These are phyloP conservation scores for Brachionus koreanus DNA, from an alignment of 1,140 invertebrate species.

Conservation along the genomic window DNA sequence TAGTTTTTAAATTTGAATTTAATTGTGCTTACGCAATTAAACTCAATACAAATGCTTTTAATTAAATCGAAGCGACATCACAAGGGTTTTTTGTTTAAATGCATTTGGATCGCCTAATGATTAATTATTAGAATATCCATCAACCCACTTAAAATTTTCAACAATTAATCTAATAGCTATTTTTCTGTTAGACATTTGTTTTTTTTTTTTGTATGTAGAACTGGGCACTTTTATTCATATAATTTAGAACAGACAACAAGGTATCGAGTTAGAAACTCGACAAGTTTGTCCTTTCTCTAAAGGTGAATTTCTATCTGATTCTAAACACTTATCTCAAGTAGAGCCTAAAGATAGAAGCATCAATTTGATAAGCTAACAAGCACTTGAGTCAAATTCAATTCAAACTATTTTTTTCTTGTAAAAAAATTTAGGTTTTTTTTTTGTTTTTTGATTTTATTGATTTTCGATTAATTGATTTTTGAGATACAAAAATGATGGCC, in stretches of 20 bases:
- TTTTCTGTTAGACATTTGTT: not conserved
- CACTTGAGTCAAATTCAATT: not conserved
- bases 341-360: not conserved
- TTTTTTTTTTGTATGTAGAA: not conserved
- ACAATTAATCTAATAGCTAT: not conserved
- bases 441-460: not conserved
- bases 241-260: not conserved
- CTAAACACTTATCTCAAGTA: not conserved
- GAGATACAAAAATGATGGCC: not conserved
- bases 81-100: not conserved
- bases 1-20: not conserved
- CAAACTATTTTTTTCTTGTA: not conserved
- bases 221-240: not conserved
- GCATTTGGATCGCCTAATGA: not conserved
- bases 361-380: not conserved
- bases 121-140: not conserved
- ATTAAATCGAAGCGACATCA: constrained; percentile 16
- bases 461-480: constrained; percentile 35
- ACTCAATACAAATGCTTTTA: not conserved
- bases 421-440: not conserved
- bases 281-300: constrained; percentile 15
- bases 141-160: not conserved
- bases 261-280: not conserved
- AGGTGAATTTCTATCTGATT: not conserved
- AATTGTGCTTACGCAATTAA: not conserved